Conservation (phyloP, 2,113 vertebrate species). For the Zosterops lateralis region DNA sequence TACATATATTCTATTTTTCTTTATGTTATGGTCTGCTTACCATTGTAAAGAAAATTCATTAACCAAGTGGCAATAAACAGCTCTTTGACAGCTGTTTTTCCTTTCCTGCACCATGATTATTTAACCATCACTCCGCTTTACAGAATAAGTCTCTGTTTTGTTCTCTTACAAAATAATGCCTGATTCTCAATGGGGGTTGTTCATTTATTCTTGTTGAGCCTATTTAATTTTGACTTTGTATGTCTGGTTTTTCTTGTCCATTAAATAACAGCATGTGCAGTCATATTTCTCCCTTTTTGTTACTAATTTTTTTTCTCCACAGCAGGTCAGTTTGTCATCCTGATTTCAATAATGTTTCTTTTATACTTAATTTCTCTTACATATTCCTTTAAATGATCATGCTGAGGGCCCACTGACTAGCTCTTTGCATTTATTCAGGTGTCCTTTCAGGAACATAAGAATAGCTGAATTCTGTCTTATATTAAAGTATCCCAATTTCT, state of each 20-base stretch:
- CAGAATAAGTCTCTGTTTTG: neutral
- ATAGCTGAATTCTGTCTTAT: neutral
- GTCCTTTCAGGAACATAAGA: neutral
- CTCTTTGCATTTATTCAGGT: neutral
- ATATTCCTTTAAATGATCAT: neutral
- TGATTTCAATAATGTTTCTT: neutral
- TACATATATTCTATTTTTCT: neutral
- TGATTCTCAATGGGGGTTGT: fast-evolving
- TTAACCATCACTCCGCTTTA: neutral
- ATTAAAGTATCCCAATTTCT: neutral
- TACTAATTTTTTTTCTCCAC: neutral
- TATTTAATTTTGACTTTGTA: neutral
- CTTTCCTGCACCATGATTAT: neutral
- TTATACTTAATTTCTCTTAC: neutral
- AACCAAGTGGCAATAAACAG: neutral
- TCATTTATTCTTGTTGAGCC: neutral
- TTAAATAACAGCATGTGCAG: neutral
- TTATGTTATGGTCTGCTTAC: neutral
- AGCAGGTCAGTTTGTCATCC: neutral
- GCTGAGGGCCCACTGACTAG: neutral
- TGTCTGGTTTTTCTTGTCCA: neutral
- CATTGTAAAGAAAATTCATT: neutral
- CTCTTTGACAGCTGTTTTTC: neutral
- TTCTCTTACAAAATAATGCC: neutral
- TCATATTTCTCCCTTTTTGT: neutral